Percentiles rank a stretch among this genome's conserved stretches.
These are phyloP conservation scores for Pinna nobilis DNA, from an alignment of 1,140 invertebrate genomes.

Conservation along the genomic window DNA sequence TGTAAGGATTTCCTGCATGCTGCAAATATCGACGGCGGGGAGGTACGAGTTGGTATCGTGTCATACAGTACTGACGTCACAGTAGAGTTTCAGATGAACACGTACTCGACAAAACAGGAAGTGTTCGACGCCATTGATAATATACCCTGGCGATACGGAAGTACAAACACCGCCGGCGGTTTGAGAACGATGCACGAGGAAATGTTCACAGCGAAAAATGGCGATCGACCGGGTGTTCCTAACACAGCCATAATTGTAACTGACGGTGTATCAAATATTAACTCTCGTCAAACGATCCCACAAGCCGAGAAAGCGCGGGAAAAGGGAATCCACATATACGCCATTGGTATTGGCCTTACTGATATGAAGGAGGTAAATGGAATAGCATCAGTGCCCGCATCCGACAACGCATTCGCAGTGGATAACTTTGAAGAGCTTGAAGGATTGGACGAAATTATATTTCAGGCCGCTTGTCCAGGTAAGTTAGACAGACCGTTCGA, in stretches of 20 bases:
- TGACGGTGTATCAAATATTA: constrained; percentile 58
- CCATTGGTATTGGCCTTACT: constrained; percentile 53
- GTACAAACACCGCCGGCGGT: constrained; percentile 51
- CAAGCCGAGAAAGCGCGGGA: constrained; percentile 30
- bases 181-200: constrained; percentile 45
- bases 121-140: constrained; percentile 42
- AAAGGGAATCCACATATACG: constrained; percentile 53
- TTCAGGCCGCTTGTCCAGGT: constrained; percentile 38
- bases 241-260: constrained; percentile 60
- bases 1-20: constrained; percentile 45
- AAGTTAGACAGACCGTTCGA: too few relatives aligned
- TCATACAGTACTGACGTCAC: constrained; percentile 52
- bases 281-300: constrained; percentile 23
- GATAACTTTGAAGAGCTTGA: constrained; percentile 48
- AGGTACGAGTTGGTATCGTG: constrained; percentile 53
- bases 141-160: constrained; percentile 46
- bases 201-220: constrained; percentile 56
- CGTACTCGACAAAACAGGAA: constrained; percentile 38
- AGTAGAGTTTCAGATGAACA: constrained; percentile 55
- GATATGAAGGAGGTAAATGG: constrained; percentile 49
- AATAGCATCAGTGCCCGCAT: constrained; percentile 48
- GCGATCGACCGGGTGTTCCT: constrained; percentile 49
- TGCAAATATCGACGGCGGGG: constrained; percentile 54
- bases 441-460: constrained; percentile 55
- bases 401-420: constrained; percentile 49